A percentile compares a stretch with the other conserved stretches of the same genome.
Conservation (phyloP, 2,113 vertebrate genomes). For the Hiodon alosoides region DNA sequence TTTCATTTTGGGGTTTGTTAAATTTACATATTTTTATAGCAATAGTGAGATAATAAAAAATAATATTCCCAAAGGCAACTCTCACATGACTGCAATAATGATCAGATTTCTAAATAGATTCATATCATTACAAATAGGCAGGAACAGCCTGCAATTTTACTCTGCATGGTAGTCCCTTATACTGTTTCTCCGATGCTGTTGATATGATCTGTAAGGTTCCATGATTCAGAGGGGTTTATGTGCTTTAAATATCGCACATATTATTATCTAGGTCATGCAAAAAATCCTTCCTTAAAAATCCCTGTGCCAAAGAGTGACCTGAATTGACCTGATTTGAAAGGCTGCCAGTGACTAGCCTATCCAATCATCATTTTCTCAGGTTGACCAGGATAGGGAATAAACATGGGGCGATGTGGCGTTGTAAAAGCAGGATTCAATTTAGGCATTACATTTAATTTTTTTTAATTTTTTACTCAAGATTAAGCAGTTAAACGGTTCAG, state of each 20-base stretch:
- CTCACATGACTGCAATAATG: too few species aligned
- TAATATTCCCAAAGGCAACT: too few species aligned
- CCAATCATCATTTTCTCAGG: background rate
- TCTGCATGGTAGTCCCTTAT: too few species aligned
- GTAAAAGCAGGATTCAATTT: background rate
- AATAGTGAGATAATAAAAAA: too few species aligned
- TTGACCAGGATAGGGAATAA: slow-evolving; percentile 5
- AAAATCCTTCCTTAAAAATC: slow-evolving; percentile 26
- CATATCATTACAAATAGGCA: too few species aligned
- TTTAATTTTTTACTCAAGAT: background rate
- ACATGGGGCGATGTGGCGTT: background rate
- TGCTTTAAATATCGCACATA: slow-evolving; percentile 37
- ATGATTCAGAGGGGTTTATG: slow-evolving; percentile 7
- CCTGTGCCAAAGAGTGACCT: slow-evolving; percentile 21
- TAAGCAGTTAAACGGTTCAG: slow-evolving; percentile 1
- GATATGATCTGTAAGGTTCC: slow-evolving; percentile 5
- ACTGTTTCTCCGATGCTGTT: background rate
- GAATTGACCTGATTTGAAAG: slow-evolving; percentile 44
- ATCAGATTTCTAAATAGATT: too few species aligned
- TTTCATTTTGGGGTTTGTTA: too few species aligned
- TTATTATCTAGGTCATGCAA: slow-evolving; percentile 47
- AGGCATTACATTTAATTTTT: background rate
- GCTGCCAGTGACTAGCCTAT: slow-evolving; percentile 18
- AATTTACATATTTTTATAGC: too few species aligned
- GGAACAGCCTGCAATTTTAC: too few species aligned